Conservation (phyloP, 2,113 vertebrate species). For the Chamaetylas fuelleborni region DNA sequence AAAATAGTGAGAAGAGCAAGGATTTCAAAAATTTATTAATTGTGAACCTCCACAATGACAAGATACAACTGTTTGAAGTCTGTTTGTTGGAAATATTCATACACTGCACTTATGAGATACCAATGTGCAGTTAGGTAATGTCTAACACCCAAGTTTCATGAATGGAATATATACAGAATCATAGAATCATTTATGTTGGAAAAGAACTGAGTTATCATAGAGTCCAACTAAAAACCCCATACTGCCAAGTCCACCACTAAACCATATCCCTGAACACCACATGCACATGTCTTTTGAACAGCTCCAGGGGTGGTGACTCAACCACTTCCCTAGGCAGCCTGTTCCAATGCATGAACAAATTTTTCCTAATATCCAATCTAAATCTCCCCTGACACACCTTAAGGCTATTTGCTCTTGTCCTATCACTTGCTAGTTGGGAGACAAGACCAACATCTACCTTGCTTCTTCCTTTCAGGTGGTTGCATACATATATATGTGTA, state of each 20-base stretch:
- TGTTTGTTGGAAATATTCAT: neutral
- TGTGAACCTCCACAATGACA: neutral
- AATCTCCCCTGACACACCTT: neutral
- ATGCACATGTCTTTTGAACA: neutral
- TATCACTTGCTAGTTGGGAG: neutral
- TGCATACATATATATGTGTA: neutral
- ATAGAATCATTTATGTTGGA: neutral
- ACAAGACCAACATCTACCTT: neutral
- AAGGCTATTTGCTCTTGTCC: neutral
- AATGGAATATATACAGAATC: neutral
- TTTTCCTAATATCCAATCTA: neutral
- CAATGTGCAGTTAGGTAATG: neutral
- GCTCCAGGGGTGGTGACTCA: neutral
- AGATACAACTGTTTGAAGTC: neutral
- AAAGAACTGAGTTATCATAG: neutral
- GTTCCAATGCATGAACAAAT: neutral
- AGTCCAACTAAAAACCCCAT: neutral
- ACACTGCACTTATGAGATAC: neutral
- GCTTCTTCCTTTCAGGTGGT: neutral
- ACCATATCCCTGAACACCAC: neutral
- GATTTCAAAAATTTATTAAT: neutral
- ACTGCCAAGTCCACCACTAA: neutral
- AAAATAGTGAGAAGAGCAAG: neutral
- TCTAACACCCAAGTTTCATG: neutral
- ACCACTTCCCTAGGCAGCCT: neutral